phyloP scores from a whole-genome alignment of 2,797 vertebrate species.

The Melanotaenia trifasciata region DNA sequence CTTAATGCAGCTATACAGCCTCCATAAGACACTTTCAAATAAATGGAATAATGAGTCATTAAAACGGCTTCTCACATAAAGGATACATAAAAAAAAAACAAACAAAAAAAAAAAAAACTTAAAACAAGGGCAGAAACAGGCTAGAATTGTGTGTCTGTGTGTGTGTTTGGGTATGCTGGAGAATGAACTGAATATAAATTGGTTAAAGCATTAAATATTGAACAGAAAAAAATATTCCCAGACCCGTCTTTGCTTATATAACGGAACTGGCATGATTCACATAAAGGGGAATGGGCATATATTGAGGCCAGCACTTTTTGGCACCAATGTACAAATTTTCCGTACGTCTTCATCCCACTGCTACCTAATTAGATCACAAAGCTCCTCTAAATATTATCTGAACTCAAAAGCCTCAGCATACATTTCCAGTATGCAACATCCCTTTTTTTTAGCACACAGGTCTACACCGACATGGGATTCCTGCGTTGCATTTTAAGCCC shows the following conservation, averaged over 20 bases:
- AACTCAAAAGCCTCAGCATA: constrained; percentile 52
- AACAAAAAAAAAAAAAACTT: not conserved
- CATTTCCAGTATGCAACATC: constrained; percentile 29
- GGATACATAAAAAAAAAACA: constrained; percentile 53
- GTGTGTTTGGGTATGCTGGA: constrained; percentile 42
- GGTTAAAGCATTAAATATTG: constrained; percentile 81
- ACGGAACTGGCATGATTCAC: constrained; percentile 69
- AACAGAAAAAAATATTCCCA: constrained; percentile 78
- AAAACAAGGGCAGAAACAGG: constrained; percentile 68
- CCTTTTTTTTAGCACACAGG: constrained; percentile 25
- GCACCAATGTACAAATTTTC: constrained; percentile 67
- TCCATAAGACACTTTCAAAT: constrained; percentile 59
- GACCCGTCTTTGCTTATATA: constrained; percentile 76
- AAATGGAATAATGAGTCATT: constrained; percentile 73
- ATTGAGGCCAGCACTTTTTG: constrained; percentile 65
- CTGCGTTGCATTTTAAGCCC: constrained; percentile 31
- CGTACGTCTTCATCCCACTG: constrained; percentile 65
- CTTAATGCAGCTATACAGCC: constrained; percentile 44
- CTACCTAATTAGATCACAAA: constrained; percentile 80
- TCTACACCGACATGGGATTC: constrained; percentile 26
- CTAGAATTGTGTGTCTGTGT: constrained; percentile 33
- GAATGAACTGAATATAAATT: constrained; percentile 77
- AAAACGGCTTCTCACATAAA: constrained; percentile 66
- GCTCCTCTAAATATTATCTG: constrained; percentile 61
- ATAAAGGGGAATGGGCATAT: constrained; percentile 57